phyloP scores from a whole-genome alignment of 2,113 vertebrate species.

The Drymodes brunneopygia region DNA sequence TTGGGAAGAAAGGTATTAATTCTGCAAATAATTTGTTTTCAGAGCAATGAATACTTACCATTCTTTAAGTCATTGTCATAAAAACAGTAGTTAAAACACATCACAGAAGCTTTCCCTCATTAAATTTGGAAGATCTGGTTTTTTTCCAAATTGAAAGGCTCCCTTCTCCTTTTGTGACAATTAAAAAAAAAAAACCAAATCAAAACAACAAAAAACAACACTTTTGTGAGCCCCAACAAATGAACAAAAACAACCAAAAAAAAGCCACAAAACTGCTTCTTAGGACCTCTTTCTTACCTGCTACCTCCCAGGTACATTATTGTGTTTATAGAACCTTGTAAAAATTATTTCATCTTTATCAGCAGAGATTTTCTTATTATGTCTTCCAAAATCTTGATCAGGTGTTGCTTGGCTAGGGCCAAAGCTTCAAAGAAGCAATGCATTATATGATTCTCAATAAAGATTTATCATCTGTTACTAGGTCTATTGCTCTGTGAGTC shows the following conservation, averaged over 20 bases:
- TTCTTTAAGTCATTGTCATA: background rate
- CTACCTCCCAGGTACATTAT: background rate
- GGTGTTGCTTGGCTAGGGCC: background rate
- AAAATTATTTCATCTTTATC: background rate
- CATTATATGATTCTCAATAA: background rate
- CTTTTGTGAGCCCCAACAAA: background rate
- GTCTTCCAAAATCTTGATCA: background rate
- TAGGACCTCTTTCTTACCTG: background rate
- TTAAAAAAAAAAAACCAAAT: background rate
- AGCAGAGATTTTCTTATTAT: background rate
- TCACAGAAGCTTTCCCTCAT: background rate
- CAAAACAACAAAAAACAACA: background rate
- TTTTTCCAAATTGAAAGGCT: background rate
- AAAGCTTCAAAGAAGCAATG: background rate
- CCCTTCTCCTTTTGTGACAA: background rate
- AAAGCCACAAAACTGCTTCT: background rate
- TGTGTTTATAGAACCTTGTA: background rate
- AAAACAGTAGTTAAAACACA: background rate
- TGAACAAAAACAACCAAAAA: rapidly evolving
- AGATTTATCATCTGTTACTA: background rate
- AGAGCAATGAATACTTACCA: background rate
- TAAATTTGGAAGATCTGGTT: background rate
- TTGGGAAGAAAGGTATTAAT: background rate
- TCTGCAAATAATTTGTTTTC: background rate
- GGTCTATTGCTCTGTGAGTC: background rate